Percentiles rank a stretch among this genome's conserved stretches.
Conservation (phyloP, 2,888 invertebrate genomes). For the Neoitamus cyanurus region DNA sequence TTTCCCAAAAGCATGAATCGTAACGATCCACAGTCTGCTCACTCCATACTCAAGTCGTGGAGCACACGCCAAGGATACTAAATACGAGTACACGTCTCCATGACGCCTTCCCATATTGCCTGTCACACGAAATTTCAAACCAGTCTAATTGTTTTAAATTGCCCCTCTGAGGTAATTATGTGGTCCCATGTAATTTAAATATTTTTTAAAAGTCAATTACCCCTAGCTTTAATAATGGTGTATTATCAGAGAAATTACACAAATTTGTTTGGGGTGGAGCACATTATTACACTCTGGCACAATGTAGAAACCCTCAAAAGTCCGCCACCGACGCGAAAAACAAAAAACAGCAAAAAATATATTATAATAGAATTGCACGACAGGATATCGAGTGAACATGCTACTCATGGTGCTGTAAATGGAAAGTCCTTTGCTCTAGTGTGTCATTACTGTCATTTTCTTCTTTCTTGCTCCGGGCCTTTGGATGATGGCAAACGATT, state of each 20-base stretch:
- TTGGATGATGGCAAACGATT: background rate
- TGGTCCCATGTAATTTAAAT: constrained; percentile 5
- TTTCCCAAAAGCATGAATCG: background rate
- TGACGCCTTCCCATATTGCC: background rate
- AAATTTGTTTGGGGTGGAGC: background rate
- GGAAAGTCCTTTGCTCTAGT: background rate
- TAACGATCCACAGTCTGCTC: background rate
- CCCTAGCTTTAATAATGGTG: background rate
- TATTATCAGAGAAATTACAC: constrained; percentile 14
- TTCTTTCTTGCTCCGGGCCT: background rate
- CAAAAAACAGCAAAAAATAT: background rate
- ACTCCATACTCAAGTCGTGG: background rate
- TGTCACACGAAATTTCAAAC: background rate
- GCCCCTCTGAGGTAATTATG: background rate
- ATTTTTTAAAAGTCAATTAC: constrained; percentile 30
- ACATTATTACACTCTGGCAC: background rate
- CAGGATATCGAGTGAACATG: constrained; percentile 16
- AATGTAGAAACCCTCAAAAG: background rate
- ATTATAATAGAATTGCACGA: constrained; percentile 8
- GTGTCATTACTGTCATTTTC: constrained; percentile 14
- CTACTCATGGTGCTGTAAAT: background rate
- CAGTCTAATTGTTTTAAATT: background rate
- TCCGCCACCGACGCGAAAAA: background rate
- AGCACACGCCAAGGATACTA: background rate
- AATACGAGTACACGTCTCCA: background rate